These are phyloP conservation scores for Nymphalis polychloros DNA, from an alignment of 2,888 invertebrate species.

Conservation along the genomic window DNA sequence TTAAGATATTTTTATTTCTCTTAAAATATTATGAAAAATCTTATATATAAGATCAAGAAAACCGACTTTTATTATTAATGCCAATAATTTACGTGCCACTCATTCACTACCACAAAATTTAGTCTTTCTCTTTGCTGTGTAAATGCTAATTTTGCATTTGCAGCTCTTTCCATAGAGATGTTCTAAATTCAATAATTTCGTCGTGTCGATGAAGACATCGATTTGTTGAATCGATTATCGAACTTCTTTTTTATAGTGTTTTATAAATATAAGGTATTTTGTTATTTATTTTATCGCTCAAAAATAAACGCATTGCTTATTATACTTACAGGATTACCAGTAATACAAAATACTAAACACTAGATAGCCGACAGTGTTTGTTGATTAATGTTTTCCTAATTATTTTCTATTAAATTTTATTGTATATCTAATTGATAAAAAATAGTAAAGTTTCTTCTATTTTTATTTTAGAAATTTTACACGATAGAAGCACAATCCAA, in stretches of 20 bases:
- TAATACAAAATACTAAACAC: too few species aligned
- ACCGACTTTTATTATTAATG: neutral
- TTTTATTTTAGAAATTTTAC: too few species aligned
- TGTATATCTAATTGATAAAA: too few species aligned
- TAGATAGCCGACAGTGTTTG: too few species aligned
- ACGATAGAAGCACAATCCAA: too few species aligned
- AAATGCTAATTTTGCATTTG: constrained; percentile 21
- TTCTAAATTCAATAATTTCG: neutral
- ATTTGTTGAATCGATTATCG: constrained; percentile 7
- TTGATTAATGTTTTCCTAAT: too few species aligned
- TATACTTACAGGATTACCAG: too few species aligned
- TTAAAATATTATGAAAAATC: constrained; percentile 4
- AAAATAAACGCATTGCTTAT: neutral
- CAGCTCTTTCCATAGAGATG: constrained; percentile 23
- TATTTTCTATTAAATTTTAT: too few species aligned
- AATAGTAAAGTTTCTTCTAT: too few species aligned
- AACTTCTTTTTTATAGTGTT: neutral
- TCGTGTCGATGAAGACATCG: constrained; percentile 7
- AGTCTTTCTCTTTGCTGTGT: constrained; percentile 18
- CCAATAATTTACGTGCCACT: constrained; percentile 12
- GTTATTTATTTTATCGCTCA: neutral
- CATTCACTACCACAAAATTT: constrained; percentile 9
- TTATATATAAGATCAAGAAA: neutral
- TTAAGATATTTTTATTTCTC: constrained; percentile 8
- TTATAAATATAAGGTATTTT: neutral